Base-by-base conservation (phyloP, 2,113 vertebrate genomes). In the Astur gentilis region DNA sequence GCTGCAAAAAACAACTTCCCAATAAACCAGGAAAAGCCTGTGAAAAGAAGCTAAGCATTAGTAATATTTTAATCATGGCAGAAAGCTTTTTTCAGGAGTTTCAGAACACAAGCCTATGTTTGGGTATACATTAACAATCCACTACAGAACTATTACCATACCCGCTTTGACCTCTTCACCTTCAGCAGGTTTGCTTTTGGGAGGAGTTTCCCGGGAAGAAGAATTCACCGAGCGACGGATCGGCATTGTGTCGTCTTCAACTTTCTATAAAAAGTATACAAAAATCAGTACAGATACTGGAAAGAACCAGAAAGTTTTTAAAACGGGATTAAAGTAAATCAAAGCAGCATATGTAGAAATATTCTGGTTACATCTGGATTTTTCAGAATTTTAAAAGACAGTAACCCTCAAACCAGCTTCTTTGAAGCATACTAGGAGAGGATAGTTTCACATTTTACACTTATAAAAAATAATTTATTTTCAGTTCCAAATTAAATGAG, bases 201-300 rank as follows among this genome's bases (percentile, higher is more conserved):
- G 98, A 65, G 98, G 97, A 67, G 99, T 99, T 98, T 99, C 99
- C 97, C 98, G 98, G 67, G 99, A 98, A 18, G 99, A 98, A 73
- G 98, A 98, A 52, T 98, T 99, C 94, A 99, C 98, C 25, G 98
- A 97, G 96, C 99, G 98, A 47, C 99, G 99, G 97, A 99, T 99
- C 5, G 99, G 99, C 99, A 99, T 99, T 49, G 98, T 96, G 97
- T 94, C 96, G 83, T 98, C 98, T 83, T 98, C 98, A 55, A 62
- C 97, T 71, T 98, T 98, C 98, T 98, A 71, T 31, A 77, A 89
- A 90, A 94, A 95, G 23, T 16, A 90, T 5, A 76, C 6, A 32
- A 75, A 93, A 84, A 90, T 96, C 97, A 97, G 97, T 61, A 89
- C 20, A 61, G 77, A 11, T 6, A 50, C 89, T 34, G 83, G n/a